Evolutionary conservation across 2,888 invertebrate genomes (phyloP).

Genomic region (Elmis aenea): DNA sequence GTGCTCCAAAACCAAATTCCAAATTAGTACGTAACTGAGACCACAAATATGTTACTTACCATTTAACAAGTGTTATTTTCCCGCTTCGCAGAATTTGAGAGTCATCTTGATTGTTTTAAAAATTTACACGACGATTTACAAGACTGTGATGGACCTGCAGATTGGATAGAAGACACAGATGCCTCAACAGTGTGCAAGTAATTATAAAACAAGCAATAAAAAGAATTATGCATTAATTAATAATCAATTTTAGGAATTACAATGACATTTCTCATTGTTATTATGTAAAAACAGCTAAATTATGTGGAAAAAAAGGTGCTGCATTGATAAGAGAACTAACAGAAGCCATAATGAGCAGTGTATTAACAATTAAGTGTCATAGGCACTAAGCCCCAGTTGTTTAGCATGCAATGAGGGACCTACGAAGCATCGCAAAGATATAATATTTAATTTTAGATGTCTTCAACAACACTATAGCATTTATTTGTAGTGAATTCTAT

Average conservation of each 20-base stretch:
- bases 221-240: constrained; percentile 1
- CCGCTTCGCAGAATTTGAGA: constrained; percentile 36
- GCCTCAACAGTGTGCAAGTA: constrained; percentile 47
- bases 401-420: constrained; percentile 32
- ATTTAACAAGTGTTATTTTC: constrained; percentile 7
- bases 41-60: neutral
- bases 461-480: no score
- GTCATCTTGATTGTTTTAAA: constrained; percentile 42
- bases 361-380: constrained; percentile 32
- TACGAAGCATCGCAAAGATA: no score
- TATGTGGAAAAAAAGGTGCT: constrained; percentile 50
- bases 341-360: constrained; percentile 34
- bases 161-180: constrained; percentile 52
- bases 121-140: constrained; percentile 49
- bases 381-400: constrained; percentile 30
- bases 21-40: constrained; percentile 11
- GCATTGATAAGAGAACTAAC: constrained; percentile 39
- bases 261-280: constrained; percentile 51
- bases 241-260: constrained; percentile 42
- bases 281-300: constrained; percentile 48
- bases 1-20: constrained; percentile 37
- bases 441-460: no score
- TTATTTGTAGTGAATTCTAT: no score
- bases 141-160: constrained; percentile 51
- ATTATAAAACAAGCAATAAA: no score